phyloP scores from a whole-genome alignment of 2,797 vertebrate genomes.

The Gobionotothen gibberifrons region DNA sequence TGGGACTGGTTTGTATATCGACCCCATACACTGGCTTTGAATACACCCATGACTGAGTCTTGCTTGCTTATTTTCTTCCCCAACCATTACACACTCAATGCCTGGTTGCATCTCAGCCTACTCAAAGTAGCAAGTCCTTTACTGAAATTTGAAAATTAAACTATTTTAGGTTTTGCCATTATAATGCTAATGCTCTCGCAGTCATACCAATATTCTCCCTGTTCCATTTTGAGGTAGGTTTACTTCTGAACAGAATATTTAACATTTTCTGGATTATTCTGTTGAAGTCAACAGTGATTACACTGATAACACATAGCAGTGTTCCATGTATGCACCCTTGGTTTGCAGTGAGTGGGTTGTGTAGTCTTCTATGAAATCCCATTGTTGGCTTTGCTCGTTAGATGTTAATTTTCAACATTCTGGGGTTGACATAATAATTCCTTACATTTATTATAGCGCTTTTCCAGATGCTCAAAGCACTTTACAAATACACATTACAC shows the following conservation, averaged over 20 bases:
- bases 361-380: conserved; percentile 42
- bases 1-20: conserved; percentile 65
- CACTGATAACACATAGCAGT: conserved; percentile 44
- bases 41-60: conserved; percentile 38
- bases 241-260: conserved; percentile 3
- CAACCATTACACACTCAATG: conserved; percentile 43
- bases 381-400: conserved; percentile 37
- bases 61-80: conserved; percentile 45
- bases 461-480: no score
- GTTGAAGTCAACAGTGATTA: conserved; percentile 33
- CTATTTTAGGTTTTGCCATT: background rate
- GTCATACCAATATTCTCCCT: background rate
- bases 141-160: conserved; percentile 39
- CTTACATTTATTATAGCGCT: no score
- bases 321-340: conserved; percentile 28
- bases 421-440: no score
- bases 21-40: conserved; percentile 53
- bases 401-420: conserved; percentile 51
- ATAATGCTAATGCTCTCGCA: conserved; percentile 2
- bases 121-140: conserved; percentile 43
- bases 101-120: conserved; percentile 39
- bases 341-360: conserved; percentile 35
- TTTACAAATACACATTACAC: no score
- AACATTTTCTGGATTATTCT: conserved; percentile 20
- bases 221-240: conserved; percentile 12